A percentile compares a stretch with the other conserved stretches of the same genome.
These are phyloP conservation scores for Emys orbicularis DNA, from an alignment of 2,797 vertebrate species.

Conservation along the genomic window DNA sequence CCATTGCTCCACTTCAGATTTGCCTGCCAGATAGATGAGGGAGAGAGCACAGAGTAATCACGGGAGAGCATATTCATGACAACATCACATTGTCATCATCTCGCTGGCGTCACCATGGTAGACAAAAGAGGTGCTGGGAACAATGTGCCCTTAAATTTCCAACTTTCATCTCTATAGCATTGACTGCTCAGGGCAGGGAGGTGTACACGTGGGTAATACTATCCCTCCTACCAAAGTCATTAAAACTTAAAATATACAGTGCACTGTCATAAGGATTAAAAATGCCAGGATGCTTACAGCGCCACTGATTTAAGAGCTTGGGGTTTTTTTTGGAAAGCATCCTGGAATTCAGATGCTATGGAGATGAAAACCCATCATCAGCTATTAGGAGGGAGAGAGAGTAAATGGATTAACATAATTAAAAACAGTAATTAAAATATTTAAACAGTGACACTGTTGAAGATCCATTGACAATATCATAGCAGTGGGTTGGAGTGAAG, in stretches of 20 bases:
- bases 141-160: rapidly evolving
- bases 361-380: conserved; percentile 49
- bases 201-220: rapidly evolving
- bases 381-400: conserved; percentile 67
- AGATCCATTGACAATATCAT: conserved; percentile 6
- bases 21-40: conserved; percentile 78
- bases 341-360: neutral
- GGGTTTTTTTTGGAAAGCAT: neutral
- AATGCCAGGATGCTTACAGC: neutral
- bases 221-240: rapidly evolving
- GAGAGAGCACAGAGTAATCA: rapidly evolving
- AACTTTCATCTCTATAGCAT: neutral
- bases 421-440: conserved; percentile 52
- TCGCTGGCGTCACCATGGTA: rapidly evolving
- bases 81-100: rapidly evolving
- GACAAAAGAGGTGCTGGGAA: neutral
- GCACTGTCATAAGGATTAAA: neutral
- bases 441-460: conserved; percentile 3
- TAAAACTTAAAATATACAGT: rapidly evolving
- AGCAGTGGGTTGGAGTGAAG: conserved; percentile 9
- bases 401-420: conserved; percentile 69
- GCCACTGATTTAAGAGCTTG: neutral
- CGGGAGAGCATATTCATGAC: rapidly evolving
- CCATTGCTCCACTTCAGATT: conserved; percentile 91
- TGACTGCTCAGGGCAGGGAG: neutral